phyloP scores from a whole-genome alignment of 2,797 vertebrate species.

The Peromyscus attwateri region DNA sequence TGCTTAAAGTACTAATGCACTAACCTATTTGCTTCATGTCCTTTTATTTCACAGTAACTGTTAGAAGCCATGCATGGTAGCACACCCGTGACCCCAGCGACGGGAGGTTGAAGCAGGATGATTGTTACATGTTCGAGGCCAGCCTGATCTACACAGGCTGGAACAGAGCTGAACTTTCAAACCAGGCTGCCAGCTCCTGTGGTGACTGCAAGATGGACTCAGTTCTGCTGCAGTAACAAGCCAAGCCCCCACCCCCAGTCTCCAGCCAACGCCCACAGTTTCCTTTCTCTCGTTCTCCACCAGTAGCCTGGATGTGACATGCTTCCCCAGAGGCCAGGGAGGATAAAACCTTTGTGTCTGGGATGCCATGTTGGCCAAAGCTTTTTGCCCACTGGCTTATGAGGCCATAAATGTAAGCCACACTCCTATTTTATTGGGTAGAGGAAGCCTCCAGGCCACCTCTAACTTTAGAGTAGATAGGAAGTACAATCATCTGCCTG shows the following conservation, averaged over 20 bases:
- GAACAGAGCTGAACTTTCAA: not conserved
- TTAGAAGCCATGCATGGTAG: not conserved
- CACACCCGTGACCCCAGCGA: not conserved
- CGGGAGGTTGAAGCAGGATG: not conserved
- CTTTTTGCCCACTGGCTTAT: not conserved
- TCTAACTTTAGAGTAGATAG: not conserved
- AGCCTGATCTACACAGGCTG: not conserved
- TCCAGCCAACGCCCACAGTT: not conserved
- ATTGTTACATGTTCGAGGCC: fast-evolving
- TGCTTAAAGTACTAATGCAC: not conserved
- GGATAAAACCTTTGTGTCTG: not conserved
- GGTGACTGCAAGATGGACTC: not conserved
- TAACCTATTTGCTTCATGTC: no score
- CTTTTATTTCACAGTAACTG: not conserved
- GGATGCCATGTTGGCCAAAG: not conserved
- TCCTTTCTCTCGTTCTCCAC: not conserved
- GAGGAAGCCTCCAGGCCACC: not conserved
- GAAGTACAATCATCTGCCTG: not conserved
- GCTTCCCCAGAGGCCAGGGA: not conserved
- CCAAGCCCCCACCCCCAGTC: not conserved
- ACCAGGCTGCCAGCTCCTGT: not conserved
- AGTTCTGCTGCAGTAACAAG: not conserved
- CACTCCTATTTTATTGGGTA: not conserved
- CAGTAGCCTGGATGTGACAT: not conserved
- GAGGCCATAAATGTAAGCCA: constrained; percentile 18